Evolutionary conservation across 2,888 invertebrate species (phyloP), one percentile per base, ranked within the genome.

Genomic region (Tetranychus piercei): DNA sequence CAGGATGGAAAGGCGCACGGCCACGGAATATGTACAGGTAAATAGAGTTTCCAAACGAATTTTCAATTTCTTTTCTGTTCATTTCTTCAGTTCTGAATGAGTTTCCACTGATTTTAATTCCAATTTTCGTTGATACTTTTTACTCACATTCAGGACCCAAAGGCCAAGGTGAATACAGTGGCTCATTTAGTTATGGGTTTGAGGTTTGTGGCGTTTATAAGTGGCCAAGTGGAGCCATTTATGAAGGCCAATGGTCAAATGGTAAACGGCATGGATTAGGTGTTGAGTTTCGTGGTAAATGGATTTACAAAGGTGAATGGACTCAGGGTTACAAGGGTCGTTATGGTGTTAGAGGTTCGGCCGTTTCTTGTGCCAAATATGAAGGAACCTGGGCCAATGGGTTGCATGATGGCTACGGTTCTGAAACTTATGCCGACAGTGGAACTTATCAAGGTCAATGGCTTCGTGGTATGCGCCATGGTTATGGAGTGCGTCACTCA

Each of bases 1-100:
- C 95, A 96, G 84, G 96, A 95, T 82, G 95, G 96, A 81, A 97
- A 97, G 85, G 99, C 99, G 79, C 96, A 99, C 85, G 97, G 97
- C 66, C 94, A 96, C 84, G 99, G 97, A 77, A 94, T 99, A 80
- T 99, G 94, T 84, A 94, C 94, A 76, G 94, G 71, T 71, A 43
- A 43, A 6, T 71, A 18, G 11, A 93, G 5, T 34, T 3, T 34
- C 5, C 34, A 34, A n/a, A n/a, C n/a, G n/a, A n/a, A n/a, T n/a
- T 3, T 34, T 0, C 34, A 34, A 34, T 34, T 34, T 34, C 34
- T 34, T 4, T 34, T 34, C 34, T 34, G 34, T 4, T 34, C 3
- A 34, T 3, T 34, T 4, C 34, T 34, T 4, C 34, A 4, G 5
- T 34, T 34, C 34, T 4, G 5, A 34, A 34, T 5, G 34, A 34